Evolutionary conservation across 2,888 invertebrate genomes (phyloP), one percentile per base, ranked within the genome.

Genomic region (Lycophotia porphyrea): DNA sequence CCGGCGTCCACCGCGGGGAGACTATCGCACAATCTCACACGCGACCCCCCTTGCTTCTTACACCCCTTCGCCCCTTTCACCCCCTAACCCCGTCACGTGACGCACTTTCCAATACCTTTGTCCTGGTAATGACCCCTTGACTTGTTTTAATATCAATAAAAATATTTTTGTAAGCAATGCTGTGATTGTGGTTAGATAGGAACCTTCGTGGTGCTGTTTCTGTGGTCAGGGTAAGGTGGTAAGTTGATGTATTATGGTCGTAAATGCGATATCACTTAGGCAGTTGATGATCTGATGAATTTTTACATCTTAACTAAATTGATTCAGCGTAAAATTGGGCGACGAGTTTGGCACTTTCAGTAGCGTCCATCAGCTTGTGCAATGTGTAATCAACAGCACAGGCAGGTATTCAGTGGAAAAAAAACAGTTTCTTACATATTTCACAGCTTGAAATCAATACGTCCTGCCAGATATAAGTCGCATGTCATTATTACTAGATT

Each of bases 101-200:
- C 91, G 88, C 90, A 88, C 93, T 91, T 91, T 91, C 92, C 93
- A 90, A 93, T 91, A 90, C 88, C 86, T 91, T 89, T 90, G 91
- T 91, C 89, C 91, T 92, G 94, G 94, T 95, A 95, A 95, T 95
- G 94, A 95, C 95, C 94, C 93, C 93, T 89, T 89, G 88, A 90
- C 91, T 93, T 77, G 82, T 89, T 92, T 78, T 90, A 89, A 92
- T 92, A 92, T 93, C 93, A 93, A 93, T 93, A 93, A 87, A 80
- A 86, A 71, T 86, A 85, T 83, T 82, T 80, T 80, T 71, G 78
- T 85, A 47, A 71, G 70, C 76, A 75, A 76, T 61, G 78, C 86
- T 81, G 69, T 76, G 87, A 85, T 86, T 74, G 74, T 60, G 24
- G 83, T 65, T 9, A 61, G 76, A 75, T 75, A 71, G 42, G 65